Conservation (phyloP, 2,797 vertebrate genomes). For the Acrossocheilus wenchowensis region DNA sequence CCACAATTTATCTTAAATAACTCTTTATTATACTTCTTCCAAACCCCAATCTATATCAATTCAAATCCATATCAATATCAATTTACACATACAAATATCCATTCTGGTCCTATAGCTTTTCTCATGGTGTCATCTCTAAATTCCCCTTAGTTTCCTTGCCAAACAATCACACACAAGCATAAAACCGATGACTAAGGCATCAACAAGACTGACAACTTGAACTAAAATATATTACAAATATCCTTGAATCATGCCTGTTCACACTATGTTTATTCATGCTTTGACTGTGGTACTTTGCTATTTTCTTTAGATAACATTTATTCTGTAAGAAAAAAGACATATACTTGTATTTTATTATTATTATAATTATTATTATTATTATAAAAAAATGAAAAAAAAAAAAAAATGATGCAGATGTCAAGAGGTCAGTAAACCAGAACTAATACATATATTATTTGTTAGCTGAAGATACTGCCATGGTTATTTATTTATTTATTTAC, state of each 20-base stretch:
- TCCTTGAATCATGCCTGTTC: constrained; percentile 94
- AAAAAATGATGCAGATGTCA: background rate
- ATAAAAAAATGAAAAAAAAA: background rate
- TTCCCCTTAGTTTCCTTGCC: constrained; percentile 72
- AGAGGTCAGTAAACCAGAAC: background rate
- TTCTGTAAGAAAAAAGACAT: background rate
- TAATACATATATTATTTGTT: background rate
- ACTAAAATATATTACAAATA: constrained; percentile 97
- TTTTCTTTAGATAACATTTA: background rate
- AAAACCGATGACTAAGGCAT: constrained; percentile 82
- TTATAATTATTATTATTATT: background rate
- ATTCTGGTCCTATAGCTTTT: constrained; percentile 85
- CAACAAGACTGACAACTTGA: constrained; percentile 86
- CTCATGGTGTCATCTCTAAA: constrained; percentile 80
- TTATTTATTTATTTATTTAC: background rate
- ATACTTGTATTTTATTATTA: too few relatives aligned
- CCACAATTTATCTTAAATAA: constrained; percentile 74
- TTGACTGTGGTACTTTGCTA: background rate
- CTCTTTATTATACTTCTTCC: constrained; percentile 85
- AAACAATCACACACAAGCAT: constrained; percentile 57
- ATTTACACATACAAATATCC: constrained; percentile 98
- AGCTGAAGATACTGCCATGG: too few relatives aligned
- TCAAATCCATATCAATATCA: constrained; percentile 96
- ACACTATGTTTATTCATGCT: constrained; percentile 55
- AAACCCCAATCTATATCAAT: constrained; percentile 86